Evolutionary conservation across 2,888 invertebrate species (phyloP), one percentile per base, ranked within the genome.

Genomic region (Caenorhabditis drosophilae): DNA sequence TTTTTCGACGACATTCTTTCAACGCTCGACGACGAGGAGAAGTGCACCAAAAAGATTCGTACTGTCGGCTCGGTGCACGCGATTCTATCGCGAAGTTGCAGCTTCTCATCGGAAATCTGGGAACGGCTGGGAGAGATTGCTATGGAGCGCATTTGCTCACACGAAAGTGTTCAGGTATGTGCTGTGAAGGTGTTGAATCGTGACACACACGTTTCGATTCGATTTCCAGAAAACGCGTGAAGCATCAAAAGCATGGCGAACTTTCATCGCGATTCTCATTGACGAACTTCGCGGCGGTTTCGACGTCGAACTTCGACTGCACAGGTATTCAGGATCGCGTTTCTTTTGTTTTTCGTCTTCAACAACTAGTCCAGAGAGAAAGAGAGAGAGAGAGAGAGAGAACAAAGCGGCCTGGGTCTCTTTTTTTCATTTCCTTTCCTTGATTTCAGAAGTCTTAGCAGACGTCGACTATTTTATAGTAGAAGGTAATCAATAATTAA

Each of bases 121-220:
- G 82, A 82, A 61, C 61, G 75, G 26, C 51, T 82, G 34, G 82
- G 82, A 7, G 81, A 82, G 54, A 78, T 82, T n/a, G 70, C 76
- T 11, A 80, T 82, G 79, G 81, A 82, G 64, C 76, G 75, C 35
- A 67, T 75, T 46, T 75, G 75, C 54, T 55, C 70, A 15, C 73
- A 73, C 36, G 75, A 75, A 51, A 59, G 63, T 3, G 70, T 73
- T 22, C 57, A 63, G 51, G 75, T 73, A 31, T 58, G 56, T 41
- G 25, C 6, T 0, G 20, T 31, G n/a, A 22, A n/a, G 2, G 2
- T 15, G 4, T 15, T 26, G 4, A 15, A 15, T 31, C 31, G 31
- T 6, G 31, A 6, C 12, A 6, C n/a, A 7, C 3, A 15, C 36
- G 31, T 31, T 9, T 36, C 16, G 15, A 36, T 22, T 34, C 20